phyloP scores from a whole-genome alignment of 1,140 invertebrate species.

The Pemphigus obesinymphae region DNA sequence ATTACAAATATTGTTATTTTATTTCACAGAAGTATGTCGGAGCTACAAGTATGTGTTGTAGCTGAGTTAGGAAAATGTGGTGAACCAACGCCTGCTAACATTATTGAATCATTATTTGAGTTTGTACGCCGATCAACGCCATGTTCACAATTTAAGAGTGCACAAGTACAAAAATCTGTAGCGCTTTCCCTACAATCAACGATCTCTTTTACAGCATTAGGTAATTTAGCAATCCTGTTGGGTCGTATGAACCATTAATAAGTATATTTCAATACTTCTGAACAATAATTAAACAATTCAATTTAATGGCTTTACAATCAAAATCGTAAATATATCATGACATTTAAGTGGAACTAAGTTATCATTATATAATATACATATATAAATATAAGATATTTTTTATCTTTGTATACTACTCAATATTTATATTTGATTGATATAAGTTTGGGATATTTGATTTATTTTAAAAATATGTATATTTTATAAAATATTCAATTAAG shows the following conservation, averaged over 20 bases:
- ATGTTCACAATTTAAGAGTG: constrained; percentile 51
- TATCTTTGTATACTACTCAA: too few relatives aligned
- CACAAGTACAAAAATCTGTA: neutral
- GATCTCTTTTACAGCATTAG: constrained; percentile 3
- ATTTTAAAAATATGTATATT: too few relatives aligned
- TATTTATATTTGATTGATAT: neutral
- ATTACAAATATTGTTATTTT: constrained; percentile 44
- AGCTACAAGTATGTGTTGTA: constrained; percentile 62
- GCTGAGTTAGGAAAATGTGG: constrained; percentile 61
- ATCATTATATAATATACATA: too few relatives aligned
- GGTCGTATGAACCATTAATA: neutral
- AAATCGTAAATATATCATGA: constrained; percentile 2
- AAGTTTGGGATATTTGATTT: too few relatives aligned
- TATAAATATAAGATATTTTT: neutral
- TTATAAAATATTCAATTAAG: too few relatives aligned
- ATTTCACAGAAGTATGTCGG: constrained; percentile 57
- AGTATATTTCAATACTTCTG: neutral
- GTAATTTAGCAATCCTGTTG: neutral
- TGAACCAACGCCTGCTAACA: constrained; percentile 71
- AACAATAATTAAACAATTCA: neutral
- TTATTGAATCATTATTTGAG: constrained; percentile 70
- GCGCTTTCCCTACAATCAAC: neutral
- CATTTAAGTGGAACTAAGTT: neutral
- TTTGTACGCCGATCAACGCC: constrained; percentile 64
- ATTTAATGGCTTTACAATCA: constrained; percentile 2